Evolutionary conservation across 2,113 vertebrate species (phyloP).

Genomic region (Nothobranchius kuhntae): DNA sequence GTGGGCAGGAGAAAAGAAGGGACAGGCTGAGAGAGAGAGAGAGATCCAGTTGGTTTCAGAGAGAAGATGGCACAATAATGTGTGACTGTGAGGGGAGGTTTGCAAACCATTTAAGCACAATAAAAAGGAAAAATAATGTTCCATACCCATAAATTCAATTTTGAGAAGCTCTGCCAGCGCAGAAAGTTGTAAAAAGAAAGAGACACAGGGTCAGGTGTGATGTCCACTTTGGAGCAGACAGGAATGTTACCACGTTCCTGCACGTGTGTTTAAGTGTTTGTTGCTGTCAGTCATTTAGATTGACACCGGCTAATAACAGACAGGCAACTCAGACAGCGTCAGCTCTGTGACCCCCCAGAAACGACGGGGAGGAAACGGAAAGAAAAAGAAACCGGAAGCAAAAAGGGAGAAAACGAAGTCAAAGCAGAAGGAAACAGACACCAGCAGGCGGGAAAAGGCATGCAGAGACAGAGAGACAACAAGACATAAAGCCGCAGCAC

Average conservation of each 20-base stretch:
- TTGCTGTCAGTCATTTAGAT: conserved; percentile 49
- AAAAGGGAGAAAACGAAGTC: conserved; percentile 56
- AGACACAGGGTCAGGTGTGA: conserved; percentile 79
- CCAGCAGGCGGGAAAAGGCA: conserved; percentile 64
- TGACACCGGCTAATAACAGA: conserved; percentile 77
- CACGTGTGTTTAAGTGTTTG: conserved; percentile 37
- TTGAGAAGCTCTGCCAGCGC: conserved; percentile 98
- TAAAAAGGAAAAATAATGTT: conserved; percentile 86
- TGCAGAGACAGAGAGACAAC: conserved; percentile 67
- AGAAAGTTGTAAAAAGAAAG: conserved; percentile 85
- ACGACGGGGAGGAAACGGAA: conserved; percentile 31
- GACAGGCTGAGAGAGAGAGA: conserved; percentile 66
- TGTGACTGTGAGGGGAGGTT: conserved; percentile 78
- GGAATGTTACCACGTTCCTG: conserved; percentile 63
- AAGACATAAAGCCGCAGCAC: conserved; percentile 78
- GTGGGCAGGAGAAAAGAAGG: conserved; percentile 64
- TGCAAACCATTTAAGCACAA: conserved; percentile 80
- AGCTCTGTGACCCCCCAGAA: conserved; percentile 76
- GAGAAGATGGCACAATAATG: conserved; percentile 74
- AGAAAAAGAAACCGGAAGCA: conserved; percentile 14
- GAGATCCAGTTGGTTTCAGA: conserved; percentile 66
- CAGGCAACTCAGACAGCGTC: conserved; percentile 80
- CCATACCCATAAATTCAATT: conserved; percentile 99
- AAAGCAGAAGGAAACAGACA: conserved; percentile 55
- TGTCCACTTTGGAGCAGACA: conserved; percentile 75